A percentile compares a stretch with the other conserved stretches of the same genome.
Evolutionary conservation across 2,113 vertebrate genomes (phyloP).

Genomic region (Lota lota): DNA sequence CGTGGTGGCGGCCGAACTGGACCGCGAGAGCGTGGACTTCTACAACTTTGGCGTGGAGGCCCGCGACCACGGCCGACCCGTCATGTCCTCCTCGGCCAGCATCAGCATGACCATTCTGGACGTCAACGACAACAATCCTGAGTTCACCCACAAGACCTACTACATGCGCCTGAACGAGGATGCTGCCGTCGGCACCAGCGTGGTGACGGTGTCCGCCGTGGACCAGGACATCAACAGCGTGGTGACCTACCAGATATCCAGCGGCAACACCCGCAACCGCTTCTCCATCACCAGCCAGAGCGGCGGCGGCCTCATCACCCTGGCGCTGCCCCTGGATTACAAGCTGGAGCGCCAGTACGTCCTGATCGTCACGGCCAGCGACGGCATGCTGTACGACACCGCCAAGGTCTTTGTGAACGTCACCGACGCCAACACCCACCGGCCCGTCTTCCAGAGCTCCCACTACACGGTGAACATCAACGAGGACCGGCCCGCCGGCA

Average conservation of each 20-base stretch:
- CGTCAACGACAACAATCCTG: slow-evolving; percentile 94
- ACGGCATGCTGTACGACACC: slow-evolving; percentile 86
- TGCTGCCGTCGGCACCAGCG: slow-evolving; percentile 87
- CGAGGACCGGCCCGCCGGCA: slow-evolving; percentile 84
- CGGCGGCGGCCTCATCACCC: slow-evolving; percentile 86
- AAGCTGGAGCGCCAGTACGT: slow-evolving; percentile 93
- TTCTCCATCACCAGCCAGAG: slow-evolving; percentile 98
- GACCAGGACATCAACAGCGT: slow-evolving; percentile 92
- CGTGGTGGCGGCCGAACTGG: slow-evolving; percentile 84
- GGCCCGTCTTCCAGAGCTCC: slow-evolving; percentile 95
- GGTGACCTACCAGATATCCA: slow-evolving; percentile 95
- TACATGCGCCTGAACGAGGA: slow-evolving; percentile 90
- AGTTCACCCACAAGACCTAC: slow-evolving; percentile 88
- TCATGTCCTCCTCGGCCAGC: slow-evolving; percentile 86
- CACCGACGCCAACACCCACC: slow-evolving; percentile 93
- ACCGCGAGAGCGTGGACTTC: slow-evolving; percentile 88
- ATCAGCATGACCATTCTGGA: slow-evolving; percentile 91
- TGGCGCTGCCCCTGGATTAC: slow-evolving; percentile 92
- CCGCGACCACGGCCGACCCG: slow-evolving; percentile 82
- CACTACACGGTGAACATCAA: slow-evolving; percentile 93
- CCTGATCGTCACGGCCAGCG: slow-evolving; percentile 85
- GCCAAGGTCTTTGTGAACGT: slow-evolving; percentile 87
- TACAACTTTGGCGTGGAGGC: slow-evolving; percentile 91
- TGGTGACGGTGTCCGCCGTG: slow-evolving; percentile 87
- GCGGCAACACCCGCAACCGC: slow-evolving; percentile 91